phyloP scores from a whole-genome alignment of 2,888 invertebrate species.

The Papilio demoleus region DNA sequence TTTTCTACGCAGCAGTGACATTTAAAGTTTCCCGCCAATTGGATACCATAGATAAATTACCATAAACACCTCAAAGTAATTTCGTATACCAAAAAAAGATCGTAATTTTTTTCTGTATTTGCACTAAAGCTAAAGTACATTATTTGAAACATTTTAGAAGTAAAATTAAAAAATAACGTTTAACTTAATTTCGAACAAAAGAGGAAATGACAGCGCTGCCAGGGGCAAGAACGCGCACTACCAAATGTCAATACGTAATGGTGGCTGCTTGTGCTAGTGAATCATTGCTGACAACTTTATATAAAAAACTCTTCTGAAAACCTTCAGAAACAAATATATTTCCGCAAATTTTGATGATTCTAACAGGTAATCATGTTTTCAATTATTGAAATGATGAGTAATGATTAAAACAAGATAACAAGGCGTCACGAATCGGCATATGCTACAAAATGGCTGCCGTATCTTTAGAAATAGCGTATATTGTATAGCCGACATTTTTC shows the following conservation, averaged over 20 bases:
- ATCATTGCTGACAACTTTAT: conserved; percentile 82
- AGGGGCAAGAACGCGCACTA: neutral
- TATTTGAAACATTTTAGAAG: neutral
- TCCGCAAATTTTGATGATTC: conserved; percentile 47
- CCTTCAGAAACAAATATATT: conserved; percentile 65
- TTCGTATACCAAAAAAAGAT: neutral
- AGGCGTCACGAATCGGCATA: conserved; percentile 12
- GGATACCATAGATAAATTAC: neutral
- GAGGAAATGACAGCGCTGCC: neutral
- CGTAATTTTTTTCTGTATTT: neutral
- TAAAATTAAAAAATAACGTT: neutral
- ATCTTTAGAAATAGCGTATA: conserved; percentile 13
- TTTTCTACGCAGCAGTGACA: neutral
- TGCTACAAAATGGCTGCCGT: conserved; percentile 53
- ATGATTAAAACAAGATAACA: conserved; percentile 17
- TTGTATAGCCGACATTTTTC: conserved; percentile 23
- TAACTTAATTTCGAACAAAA: neutral
- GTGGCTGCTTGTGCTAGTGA: conserved; percentile 71
- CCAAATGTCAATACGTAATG: conserved; percentile 67
- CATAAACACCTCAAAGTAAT: neutral
- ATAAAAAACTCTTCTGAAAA: conserved; percentile 64
- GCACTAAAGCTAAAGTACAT: neutral
- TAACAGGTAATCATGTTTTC: conserved; percentile 56
- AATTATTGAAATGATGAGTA: conserved; percentile 46
- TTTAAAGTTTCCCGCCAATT: neutral